These are phyloP conservation scores for Tachycineta bicolor DNA, from an alignment of 2,113 vertebrate species.

Conservation along the genomic window DNA sequence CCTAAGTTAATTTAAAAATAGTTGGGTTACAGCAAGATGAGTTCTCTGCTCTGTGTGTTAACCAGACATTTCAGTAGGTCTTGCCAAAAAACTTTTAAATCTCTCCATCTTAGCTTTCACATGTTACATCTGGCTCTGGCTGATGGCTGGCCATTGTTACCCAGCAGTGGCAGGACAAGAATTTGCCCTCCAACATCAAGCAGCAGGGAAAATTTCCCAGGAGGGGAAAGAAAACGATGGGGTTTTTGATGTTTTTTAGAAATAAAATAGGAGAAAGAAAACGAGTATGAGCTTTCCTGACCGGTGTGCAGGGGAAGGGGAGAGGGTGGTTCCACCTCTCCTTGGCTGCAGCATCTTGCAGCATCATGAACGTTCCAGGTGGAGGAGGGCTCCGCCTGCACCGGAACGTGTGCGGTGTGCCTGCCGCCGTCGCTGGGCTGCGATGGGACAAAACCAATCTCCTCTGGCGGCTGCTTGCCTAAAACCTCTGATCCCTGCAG, in stretches of 20 bases:
- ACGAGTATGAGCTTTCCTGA: background rate
- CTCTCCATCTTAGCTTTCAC: background rate
- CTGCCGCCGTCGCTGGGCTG: background rate
- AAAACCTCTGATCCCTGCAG: background rate
- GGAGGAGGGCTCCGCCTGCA: background rate
- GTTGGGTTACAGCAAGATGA: background rate
- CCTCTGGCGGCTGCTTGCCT: background rate
- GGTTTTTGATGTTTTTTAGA: background rate
- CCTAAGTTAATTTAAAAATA: background rate
- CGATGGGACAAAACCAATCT: background rate
- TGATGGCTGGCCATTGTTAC: background rate
- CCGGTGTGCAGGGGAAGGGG: background rate
- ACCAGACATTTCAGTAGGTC: background rate
- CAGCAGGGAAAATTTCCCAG: background rate
- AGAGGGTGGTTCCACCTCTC: background rate
- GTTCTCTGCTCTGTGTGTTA: background rate
- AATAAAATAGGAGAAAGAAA: background rate
- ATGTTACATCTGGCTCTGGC: background rate
- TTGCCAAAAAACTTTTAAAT: background rate
- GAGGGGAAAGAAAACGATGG: background rate
- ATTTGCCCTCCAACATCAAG: background rate
- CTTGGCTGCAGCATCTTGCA: rapidly evolving
- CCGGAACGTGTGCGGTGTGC: background rate
- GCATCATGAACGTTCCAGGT: background rate
- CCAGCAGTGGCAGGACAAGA: background rate